Conservation (phyloP, 2,888 invertebrate genomes). For the Cephus rjabovi region DNA sequence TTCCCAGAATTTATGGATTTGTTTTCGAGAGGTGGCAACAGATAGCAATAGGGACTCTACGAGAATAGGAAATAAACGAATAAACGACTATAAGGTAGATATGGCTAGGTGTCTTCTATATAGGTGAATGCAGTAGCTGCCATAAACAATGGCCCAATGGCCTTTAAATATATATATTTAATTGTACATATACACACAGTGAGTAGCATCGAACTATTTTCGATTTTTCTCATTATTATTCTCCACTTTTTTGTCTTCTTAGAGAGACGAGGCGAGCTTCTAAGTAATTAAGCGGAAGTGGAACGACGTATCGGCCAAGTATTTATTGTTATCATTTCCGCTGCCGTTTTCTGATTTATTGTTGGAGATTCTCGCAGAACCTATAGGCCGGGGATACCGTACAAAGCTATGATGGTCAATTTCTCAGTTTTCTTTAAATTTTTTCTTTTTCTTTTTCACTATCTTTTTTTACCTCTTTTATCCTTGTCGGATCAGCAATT, state of each 20-base stretch:
- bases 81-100: constrained; percentile 20
- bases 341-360: background rate
- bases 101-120: background rate
- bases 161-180: background rate
- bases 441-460: background rate
- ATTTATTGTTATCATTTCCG: background rate
- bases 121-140: background rate
- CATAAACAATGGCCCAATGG: background rate
- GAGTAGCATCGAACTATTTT: background rate
- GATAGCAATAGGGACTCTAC: constrained; percentile 23
- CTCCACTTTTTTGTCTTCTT: background rate
- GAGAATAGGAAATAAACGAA: constrained; percentile 22
- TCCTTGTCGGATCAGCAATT: background rate
- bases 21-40: constrained; percentile 27
- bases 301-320: background rate
- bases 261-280: background rate
- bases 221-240: background rate
- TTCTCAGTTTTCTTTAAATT: background rate
- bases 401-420: background rate
- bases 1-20: constrained; percentile 28
- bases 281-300: background rate
- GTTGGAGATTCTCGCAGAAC: background rate
- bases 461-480: background rate
- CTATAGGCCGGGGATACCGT: background rate
- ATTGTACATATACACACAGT: background rate